phyloP scores from a whole-genome alignment of 2,797 vertebrate genomes.

The Acanthopagrus latus region DNA sequence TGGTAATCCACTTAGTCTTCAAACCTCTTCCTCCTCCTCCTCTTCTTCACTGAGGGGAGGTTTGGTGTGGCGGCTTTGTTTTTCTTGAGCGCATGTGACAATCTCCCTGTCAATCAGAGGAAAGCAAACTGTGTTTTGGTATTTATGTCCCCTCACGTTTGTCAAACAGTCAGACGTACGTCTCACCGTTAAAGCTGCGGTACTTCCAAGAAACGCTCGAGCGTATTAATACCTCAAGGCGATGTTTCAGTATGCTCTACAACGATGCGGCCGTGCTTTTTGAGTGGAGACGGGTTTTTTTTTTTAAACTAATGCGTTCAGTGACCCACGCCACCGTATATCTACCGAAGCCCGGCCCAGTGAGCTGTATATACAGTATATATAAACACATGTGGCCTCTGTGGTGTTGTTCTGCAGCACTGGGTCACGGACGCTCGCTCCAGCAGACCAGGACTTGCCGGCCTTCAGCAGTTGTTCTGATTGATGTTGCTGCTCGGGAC shows the following conservation, averaged over 20 bases:
- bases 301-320: conserved; percentile 17
- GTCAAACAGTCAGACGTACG: conserved; percentile 10
- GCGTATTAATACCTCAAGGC: background rate
- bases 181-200: background rate
- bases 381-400: conserved; percentile 45
- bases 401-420: conserved; percentile 21
- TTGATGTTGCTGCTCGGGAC: conserved; percentile 82
- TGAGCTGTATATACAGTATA: conserved; percentile 19
- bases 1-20: conserved; percentile 78
- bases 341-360: conserved; percentile 46
- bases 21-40: conserved; percentile 39
- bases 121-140: conserved; percentile 11
- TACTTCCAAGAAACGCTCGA: background rate
- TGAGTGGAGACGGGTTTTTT: conserved; percentile 38
- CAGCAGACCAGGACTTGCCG: conserved; percentile 52
- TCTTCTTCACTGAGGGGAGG: conserved; percentile 54
- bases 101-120: conserved; percentile 80
- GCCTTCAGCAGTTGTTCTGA: conserved; percentile 83
- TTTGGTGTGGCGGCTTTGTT: conserved; percentile 64
- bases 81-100: conserved; percentile 82
- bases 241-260: conserved; percentile 1
- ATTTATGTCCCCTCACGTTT: background rate
- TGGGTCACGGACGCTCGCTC: conserved; percentile 49
- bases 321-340: conserved; percentile 43
- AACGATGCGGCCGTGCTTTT: background rate